Evolutionary conservation across 2,113 vertebrate genomes (phyloP), one percentile per base, ranked within the genome.

Genomic region (Rhabdornis inornatus): DNA sequence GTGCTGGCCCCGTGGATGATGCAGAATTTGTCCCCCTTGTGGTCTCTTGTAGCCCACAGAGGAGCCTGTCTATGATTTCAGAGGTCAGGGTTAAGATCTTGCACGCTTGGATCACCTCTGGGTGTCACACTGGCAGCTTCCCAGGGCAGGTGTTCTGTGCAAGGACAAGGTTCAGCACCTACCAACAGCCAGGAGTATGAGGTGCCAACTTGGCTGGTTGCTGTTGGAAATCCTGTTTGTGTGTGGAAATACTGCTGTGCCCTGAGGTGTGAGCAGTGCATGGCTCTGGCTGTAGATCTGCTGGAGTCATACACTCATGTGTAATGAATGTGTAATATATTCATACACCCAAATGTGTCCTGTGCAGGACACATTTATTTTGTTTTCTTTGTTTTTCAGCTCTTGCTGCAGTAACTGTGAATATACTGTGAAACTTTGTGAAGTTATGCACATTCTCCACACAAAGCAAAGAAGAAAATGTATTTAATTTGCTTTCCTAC

Each of bases 401-500:
- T 59, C 66, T 80, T 63, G 47, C 59, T 83, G 47, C 27, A 77
- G 59, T 90, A 71, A 24, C n/a, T n/a, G n/a, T n/a, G n/a, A n/a
- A n/a, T n/a, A n/a, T n/a, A n/a, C n/a, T n/a, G n/a, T n/a, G n/a
- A n/a, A n/a, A n/a, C 47, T 74, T 89, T 77, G 63, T 80, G 68
- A 85, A 92, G 45, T 63, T 55, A 19, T 23, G 18, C 40, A 59
- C 22, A 2, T 85, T 57, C 53, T 85, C 12, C 53, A n/a, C 59
- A 80, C 14, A 90, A 90, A 95, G 47, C 45, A 66, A 78, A 30
- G 25, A 78, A 83, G 45, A 80, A 93, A 92, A 70, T 39, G 3
- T 27, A 60, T 82, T 89, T 84, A 33, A 75, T 92, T 90, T 90
- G 59, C 66, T 79, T 95, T 90, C 59, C 64, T 83, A 49, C 66